Evolutionary conservation across 2,888 invertebrate species (phyloP).

Genomic region (Leistus spinibarbis): DNA sequence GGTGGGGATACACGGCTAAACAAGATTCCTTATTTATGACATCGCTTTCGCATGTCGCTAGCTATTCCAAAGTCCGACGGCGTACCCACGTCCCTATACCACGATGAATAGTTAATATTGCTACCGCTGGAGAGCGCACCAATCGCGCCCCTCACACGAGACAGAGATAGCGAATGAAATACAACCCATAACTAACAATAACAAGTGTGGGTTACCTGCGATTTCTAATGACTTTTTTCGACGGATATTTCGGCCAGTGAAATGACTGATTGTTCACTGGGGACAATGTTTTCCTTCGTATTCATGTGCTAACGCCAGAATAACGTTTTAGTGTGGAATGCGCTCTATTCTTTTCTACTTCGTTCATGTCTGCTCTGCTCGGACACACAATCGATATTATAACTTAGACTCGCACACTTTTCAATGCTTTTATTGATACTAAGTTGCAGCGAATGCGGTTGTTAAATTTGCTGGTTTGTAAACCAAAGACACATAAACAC

Average conservation of each 20-base stretch:
- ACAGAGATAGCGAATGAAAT: background rate
- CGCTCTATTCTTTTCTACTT: background rate
- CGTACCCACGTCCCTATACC: constrained; percentile 46
- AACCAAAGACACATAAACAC: too few species aligned
- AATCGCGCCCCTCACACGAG: constrained; percentile 43
- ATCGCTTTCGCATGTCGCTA: constrained; percentile 35
- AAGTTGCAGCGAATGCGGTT: too few species aligned
- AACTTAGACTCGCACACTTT: too few species aligned
- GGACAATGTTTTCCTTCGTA: background rate
- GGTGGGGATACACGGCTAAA: background rate
- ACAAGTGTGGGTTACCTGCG: background rate
- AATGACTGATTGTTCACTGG: background rate
- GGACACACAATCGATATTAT: background rate
- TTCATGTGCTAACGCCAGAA: background rate
- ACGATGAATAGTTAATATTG: constrained; percentile 51
- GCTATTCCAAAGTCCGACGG: constrained; percentile 38
- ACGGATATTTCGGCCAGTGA: background rate
- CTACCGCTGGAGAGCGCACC: constrained; percentile 44
- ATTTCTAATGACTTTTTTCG: background rate
- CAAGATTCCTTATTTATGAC: constrained; percentile 33
- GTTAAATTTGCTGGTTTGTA: too few species aligned
- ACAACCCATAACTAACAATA: background rate
- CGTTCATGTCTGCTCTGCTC: background rate
- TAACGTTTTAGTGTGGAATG: background rate
- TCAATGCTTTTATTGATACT: too few species aligned